Base-by-base conservation (phyloP, 2,113 vertebrate species). In the Hassar affinis region DNA sequence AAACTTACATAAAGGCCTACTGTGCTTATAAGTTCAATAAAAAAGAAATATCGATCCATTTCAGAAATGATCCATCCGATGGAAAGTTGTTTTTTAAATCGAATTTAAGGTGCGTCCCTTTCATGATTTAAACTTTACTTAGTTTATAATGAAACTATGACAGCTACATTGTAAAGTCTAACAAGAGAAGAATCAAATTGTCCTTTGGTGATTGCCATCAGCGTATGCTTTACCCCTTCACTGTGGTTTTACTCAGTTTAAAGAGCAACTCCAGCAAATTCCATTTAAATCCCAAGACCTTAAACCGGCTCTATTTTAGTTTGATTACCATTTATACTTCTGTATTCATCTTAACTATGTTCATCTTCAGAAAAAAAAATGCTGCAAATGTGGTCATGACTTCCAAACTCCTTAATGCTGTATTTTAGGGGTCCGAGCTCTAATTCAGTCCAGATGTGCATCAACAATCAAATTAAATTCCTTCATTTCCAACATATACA, bases 121-220 rank as follows among this genome's bases (percentile, higher is more conserved):
- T 27, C 20, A 27, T 5, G 33, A 25, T 51, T 74, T 7, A 47
- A 47, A 33, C 20, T 35, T 68, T 80, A 35, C n/a, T 35, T 47
- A 11, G 8, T 62, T 30, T 78, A 42, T 17, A 45, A 35, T 18
- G 22, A 51, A 8, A 62, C 71, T 82, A 74, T 49, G 38, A 49
- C 7, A 30, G 56, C 11, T 35, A 49, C 62, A 69, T 25, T 20
- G 15, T 54, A 27, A 62, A 75, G n/a, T 35, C 20, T 10, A 76
- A 51, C 6, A 17, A 57, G 62, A 54, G 49, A 51, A 35, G 30
- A 35, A 45, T n/a, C 18, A 18, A 56, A 72, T 59, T 64, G 35
- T 49, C 42, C 71, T 83, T 83, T 83, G 72, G 81, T 62, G 57
- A 64, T 27, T 76, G 47, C 57, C 81, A 77, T 74, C 57, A 42